Evolutionary conservation across 1,140 invertebrate genomes (phyloP), one percentile per base, ranked within the genome.

Genomic region (Eupristina koningsbergeri): DNA sequence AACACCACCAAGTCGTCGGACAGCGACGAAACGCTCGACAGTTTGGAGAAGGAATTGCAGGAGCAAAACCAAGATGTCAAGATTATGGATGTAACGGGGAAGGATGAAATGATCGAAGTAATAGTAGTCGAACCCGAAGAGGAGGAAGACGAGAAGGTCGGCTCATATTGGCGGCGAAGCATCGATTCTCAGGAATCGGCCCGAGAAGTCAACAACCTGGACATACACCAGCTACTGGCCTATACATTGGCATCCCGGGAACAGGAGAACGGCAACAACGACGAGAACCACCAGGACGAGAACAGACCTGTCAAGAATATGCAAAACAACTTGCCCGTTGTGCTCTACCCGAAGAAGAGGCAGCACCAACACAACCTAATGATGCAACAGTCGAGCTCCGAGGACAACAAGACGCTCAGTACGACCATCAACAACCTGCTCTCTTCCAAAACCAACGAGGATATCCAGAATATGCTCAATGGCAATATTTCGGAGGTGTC

Each of bases 401-500:
- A 92, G 0, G 91, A 92, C 63, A 91, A 91, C 82, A 92, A 92
- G 61, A 85, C 90, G 77, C 75, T 92, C 11, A 64, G 61, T 45
- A 75, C 83, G 69, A 91, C 90, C 47, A 91, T 90, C 34, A 91
- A 91, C 53, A 92, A 91, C 86, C 85, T 91, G 9, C 86, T 92
- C 8, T 84, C 88, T 45, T 90, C 85, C 47, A 92, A 91, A 64
- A 92, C 91, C 6, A 89, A 92, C 81, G 91, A 92, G 77, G 91
- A 92, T 67, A 50, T 92, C 26, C 91, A 92, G 67, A 92, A 92
- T 67, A 92, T 92, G 91, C 87, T 92, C 3, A 92, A 92, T 50
- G 92, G 92, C 45, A 92, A 93, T 67, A 93, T 93, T 89, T 93
- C 92, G 29, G 92, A 93, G 41, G 92, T 92, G 36, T 91, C 91